Evolutionary conservation across 1,140 invertebrate species (phyloP), one percentile per base, ranked within the genome.

Genomic region (Cydia splendana): DNA sequence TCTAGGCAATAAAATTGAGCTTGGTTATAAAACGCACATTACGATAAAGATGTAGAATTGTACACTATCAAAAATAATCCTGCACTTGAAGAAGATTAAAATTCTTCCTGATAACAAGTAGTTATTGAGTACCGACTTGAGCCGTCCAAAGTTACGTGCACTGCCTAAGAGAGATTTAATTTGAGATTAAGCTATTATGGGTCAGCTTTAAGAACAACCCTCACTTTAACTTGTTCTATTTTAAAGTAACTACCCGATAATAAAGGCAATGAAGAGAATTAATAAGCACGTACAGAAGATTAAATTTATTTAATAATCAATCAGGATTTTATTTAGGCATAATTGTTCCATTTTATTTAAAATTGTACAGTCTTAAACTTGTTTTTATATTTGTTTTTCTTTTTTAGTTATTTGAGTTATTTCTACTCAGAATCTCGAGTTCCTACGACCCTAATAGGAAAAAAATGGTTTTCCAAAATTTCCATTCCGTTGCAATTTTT

Each of bases 81-180:
- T 24, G 20, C 20, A 38, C 15, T 71, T n/a, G 9, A 71, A 71
- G 2, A 45, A 42, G 67, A 71, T 71, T 38, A 71, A 71, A 71
- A 67, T 15, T 38, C 30, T 42, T 38, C 30, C n/a, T 45, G 34
- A 71, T 71, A 71, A 38, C 28, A 20, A 48, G 10, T 48, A 69
- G 7, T 62, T 71, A 42, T 71, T 18, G 67, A 71, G n/a, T 45
- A 71, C 2, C 13, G 1, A 71, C 67, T 71, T 18, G 7, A 71
- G 38, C 5, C 34, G 34, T 38, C 30, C 7, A 42, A 71, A 71
- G 67, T 38, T 62, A 62, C 53, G 67, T 71, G 67, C 67, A 10
- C 34, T 71, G 12, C 62, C 34, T 65, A 38, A 71, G 15, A 38
- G 65, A 69, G 67, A 71, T 71, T 71, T 71, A 71, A 71, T 71